Percentiles rank a stretch among this genome's conserved stretches.
Conservation (phyloP, 2,797 vertebrate species). For the Chrosomus eos region DNA sequence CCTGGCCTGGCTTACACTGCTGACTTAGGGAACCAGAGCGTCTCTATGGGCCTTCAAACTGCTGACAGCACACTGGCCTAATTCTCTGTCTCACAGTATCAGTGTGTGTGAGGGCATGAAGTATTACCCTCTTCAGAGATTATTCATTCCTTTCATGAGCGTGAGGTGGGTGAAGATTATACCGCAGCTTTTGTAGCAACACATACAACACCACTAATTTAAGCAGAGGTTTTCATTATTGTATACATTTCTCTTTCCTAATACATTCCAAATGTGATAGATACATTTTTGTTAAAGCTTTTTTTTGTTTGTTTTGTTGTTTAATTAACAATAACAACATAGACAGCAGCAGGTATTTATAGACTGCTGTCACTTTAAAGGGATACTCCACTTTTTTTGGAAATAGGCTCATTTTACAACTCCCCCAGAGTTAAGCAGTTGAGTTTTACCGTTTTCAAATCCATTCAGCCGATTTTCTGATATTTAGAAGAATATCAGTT, state of each 20-base stretch:
- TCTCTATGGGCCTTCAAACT: constrained; percentile 44
- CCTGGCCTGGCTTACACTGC: constrained; percentile 28
- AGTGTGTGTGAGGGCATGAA: constrained; percentile 25
- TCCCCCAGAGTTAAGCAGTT: no score
- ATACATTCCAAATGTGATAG: neutral
- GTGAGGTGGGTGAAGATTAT: constrained; percentile 16
- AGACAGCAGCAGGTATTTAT: no score
- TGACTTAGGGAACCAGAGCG: constrained; percentile 36
- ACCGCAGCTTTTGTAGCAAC: constrained; percentile 18
- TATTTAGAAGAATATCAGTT: no score
- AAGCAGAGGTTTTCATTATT: neutral
- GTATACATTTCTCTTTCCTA: neutral
- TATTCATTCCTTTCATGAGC: constrained; percentile 31
- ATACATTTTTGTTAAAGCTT: neutral
- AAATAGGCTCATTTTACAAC: no score
- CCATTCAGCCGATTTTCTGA: no score
- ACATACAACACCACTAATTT: neutral
- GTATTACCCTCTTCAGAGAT: constrained; percentile 43
- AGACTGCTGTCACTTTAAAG: no score
- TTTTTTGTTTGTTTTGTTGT: no score
- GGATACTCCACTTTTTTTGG: no score
- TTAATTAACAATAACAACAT: no score
- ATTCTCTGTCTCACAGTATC: constrained; percentile 23
- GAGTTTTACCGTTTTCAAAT: no score
- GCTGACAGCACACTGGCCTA: constrained; percentile 54